Conservation (phyloP, 1,140 invertebrate genomes). For the Philopotamus ludificatus region DNA sequence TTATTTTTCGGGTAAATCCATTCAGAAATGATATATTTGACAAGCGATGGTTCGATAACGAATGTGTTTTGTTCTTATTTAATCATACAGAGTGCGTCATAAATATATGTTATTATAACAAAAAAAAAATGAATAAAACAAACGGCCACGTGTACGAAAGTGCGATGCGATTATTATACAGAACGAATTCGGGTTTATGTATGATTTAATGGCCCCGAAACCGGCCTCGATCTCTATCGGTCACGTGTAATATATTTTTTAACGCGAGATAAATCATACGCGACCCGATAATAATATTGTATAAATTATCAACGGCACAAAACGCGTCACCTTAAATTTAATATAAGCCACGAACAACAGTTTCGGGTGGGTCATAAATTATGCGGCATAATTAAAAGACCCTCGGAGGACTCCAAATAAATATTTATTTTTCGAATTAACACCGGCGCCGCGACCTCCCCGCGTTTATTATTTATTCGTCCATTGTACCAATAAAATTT, state of each 20-base stretch:
- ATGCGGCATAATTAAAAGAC: slow-evolving; percentile 4
- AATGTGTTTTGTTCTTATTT: neutral
- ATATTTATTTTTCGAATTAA: slow-evolving; percentile 4
- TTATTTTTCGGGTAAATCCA: no score
- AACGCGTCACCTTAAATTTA: no score
- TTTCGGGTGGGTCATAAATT: slow-evolving; percentile 5
- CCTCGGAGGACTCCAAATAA: neutral
- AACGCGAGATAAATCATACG: neutral
- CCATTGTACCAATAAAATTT: neutral
- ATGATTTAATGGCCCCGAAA: no score
- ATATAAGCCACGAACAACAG: neutral
- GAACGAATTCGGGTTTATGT: no score
- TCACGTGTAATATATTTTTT: no score
- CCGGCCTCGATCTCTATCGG: no score
- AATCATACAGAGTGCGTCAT: neutral
- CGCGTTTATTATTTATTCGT: no score
- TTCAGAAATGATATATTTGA: no score
- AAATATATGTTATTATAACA: no score
- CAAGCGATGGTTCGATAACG: neutral
- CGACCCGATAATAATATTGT: neutral
- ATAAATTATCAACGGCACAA: neutral
- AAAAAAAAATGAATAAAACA: neutral
- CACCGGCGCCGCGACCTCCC: neutral
- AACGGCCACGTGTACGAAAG: no score
- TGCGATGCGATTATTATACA: no score